phyloP scores from a whole-genome alignment of 2,797 vertebrate genomes.

The Peromyscus melanophrys region DNA sequence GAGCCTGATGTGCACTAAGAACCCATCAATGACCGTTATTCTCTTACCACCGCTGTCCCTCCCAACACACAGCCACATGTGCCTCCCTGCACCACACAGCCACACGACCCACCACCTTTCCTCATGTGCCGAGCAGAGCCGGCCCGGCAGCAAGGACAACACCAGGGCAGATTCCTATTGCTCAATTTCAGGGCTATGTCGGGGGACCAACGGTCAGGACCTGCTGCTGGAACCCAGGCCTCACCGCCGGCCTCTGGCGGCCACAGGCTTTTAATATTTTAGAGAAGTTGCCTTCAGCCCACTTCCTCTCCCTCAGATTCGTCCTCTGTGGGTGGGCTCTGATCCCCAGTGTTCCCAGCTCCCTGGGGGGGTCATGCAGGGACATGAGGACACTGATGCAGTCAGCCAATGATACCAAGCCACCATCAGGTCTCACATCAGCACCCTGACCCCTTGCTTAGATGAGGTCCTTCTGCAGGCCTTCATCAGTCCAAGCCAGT shows the following conservation, averaged over 20 bases:
- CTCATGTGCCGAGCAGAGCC: background rate
- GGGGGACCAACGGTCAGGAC: constrained; percentile 87
- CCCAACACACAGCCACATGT: background rate
- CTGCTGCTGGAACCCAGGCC: constrained; percentile 56
- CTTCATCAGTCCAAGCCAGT: rapidly evolving
- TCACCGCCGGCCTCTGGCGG: constrained; percentile 76
- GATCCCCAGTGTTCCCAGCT: constrained; percentile 53
- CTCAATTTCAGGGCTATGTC: constrained; percentile 85
- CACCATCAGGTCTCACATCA: rapidly evolving
- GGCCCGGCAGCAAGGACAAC: background rate
- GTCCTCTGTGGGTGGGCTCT: constrained; percentile 90
- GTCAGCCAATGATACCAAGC: background rate
- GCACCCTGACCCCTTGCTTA: background rate
- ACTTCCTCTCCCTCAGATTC: constrained; percentile 93
- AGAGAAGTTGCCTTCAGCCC: constrained; percentile 93
- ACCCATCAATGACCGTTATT: background rate
- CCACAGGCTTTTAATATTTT: constrained; percentile 92
- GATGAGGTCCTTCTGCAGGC: rapidly evolving
- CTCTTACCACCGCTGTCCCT: background rate
- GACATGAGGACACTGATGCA: background rate
- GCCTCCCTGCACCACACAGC: background rate
- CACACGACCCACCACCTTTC: background rate
- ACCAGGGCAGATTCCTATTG: constrained; percentile 77
- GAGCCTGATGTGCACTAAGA: rapidly evolving
- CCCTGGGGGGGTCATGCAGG: background rate